Evolutionary conservation across 1,140 invertebrate genomes (phyloP), one percentile per base, ranked within the genome.

Genomic region (Calycopis cecrops): DNA sequence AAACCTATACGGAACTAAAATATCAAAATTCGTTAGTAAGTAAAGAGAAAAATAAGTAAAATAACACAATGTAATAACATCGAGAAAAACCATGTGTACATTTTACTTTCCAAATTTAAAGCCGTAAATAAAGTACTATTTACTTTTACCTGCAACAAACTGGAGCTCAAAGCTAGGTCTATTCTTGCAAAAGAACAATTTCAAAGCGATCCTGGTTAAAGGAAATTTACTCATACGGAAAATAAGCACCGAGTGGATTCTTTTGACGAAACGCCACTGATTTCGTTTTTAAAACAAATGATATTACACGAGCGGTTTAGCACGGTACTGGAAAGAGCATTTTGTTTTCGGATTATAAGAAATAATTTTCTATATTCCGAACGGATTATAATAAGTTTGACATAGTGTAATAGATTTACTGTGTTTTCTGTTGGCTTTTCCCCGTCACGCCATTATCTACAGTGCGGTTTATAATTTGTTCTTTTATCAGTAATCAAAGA

Each of bases 221-320:
- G 58, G 52, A 53, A 58, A 62, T 53, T 64, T 63, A 48, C 52
- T 65, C 62, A 62, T 55, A 59, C 59, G 65, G 59, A 67, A 67
- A 67, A 67, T 65, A 64, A 59, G 55, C 53, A 60, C 51, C 55
- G 55, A 52, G 59, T 38, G 55, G 48, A 53, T 64, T 60, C 62
- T 58, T 67, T 65, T 54, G 59, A 62, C 28, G 58, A 57, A 55
- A 60, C 40, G 37, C 3, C 6, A 28, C 21, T 34, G n/a, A 52
- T 33, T 40, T 28, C 37, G 49, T 34, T 53, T 53, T 44, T 48
- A 42, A 58, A 58, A 58, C 53, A 58, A 62, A 62, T 40, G 28
- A 28, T 40, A 52, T 52, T 34, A 52, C 28, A 52, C 21, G 51
- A 28, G 51, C 40, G 51, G 49, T 42, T 55, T 59, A 62, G 48